Base-by-base conservation (phyloP, 2,888 invertebrate species). In the Acleris cristana region DNA sequence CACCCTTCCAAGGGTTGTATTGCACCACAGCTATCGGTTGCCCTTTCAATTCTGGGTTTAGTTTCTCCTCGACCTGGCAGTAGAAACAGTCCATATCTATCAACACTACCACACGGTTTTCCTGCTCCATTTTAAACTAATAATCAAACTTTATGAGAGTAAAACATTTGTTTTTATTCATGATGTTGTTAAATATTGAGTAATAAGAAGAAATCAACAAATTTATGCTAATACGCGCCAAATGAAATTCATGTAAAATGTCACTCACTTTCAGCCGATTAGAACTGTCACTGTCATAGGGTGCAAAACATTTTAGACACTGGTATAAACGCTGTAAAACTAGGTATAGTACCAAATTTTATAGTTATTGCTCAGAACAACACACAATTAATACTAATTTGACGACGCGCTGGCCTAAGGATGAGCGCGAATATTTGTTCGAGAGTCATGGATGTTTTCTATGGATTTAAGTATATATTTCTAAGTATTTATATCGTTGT, bases 41-140 rank as follows among this genome's bases (percentile, higher is more conserved):
- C 58, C 98, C 98, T 84, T 94, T 94, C 72, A 97, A 92, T 69
- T 94, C 92, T 0, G 99, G 98, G 81, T 97, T 94, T n/a, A 97
- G 89, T 83, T 97, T 96, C 80, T 98, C 97, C 90, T 99, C 99
- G 2, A 99, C 99, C 95, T 99, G 99, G 78, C 99, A 99, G 87
- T 98, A 99, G 90, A 99, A 99, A 89, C 99, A 99, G 86, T 99
- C 99, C 99, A 99, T 99, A 85, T 99, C 99, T 59, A 99, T 96
- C 59, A 99, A 93, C 52, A 97, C 95, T 21, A 99, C 94, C 21
- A 98, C 94, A 73, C 96, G 90, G 71, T 95, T 95, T 72, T 92
- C 89, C 71, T 81, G 83, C 58, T 93, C 86, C 94, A 94, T 94
- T 70, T 49, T 67, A 10, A 8, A 2, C 3, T n/a, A 16, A 16